Evolutionary conservation across 2,797 vertebrate genomes (phyloP).

Genomic region (Alouatta caraya): DNA sequence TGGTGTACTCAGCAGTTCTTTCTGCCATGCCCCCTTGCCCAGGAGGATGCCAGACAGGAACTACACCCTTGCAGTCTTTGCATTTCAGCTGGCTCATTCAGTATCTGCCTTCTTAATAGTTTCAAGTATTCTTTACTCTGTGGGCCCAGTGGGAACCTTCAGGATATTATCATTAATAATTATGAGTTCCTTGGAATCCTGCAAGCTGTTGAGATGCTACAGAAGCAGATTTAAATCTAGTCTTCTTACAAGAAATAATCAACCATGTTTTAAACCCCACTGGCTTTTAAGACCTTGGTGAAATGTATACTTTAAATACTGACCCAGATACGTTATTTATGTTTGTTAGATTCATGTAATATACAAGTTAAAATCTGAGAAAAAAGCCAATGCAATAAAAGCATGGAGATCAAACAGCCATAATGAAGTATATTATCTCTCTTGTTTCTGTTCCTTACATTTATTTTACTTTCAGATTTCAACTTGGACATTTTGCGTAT

Average conservation of each 20-base stretch:
- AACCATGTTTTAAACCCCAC: not conserved
- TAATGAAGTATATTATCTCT: not conserved
- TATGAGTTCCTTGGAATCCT: slow-evolving; percentile 12
- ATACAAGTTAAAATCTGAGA: not conserved
- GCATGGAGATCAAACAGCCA: not conserved
- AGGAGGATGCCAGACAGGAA: not conserved
- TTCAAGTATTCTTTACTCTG: not conserved
- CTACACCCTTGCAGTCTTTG: not conserved
- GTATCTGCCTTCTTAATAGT: not conserved
- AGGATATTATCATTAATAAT: slow-evolving; percentile 36
- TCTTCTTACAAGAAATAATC: not conserved
- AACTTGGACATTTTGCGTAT: not conserved
- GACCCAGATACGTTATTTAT: not conserved
- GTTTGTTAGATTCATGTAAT: not conserved
- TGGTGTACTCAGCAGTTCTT: not conserved
- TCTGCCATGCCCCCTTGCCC: not conserved
- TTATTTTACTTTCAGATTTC: slow-evolving; percentile 23
- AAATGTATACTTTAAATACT: not conserved
- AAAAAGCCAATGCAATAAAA: not conserved
- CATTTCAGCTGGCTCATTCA: not conserved
- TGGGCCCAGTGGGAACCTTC: not conserved
- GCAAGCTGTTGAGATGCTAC: not conserved
- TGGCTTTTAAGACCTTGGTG: slow-evolving; percentile 18
- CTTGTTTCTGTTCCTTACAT: not conserved
- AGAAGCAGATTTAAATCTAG: not conserved